Percentiles rank a stretch among this genome's conserved stretches.
Conservation (phyloP, 2,113 vertebrate genomes). For the Acrocephalus arundinaceus region DNA sequence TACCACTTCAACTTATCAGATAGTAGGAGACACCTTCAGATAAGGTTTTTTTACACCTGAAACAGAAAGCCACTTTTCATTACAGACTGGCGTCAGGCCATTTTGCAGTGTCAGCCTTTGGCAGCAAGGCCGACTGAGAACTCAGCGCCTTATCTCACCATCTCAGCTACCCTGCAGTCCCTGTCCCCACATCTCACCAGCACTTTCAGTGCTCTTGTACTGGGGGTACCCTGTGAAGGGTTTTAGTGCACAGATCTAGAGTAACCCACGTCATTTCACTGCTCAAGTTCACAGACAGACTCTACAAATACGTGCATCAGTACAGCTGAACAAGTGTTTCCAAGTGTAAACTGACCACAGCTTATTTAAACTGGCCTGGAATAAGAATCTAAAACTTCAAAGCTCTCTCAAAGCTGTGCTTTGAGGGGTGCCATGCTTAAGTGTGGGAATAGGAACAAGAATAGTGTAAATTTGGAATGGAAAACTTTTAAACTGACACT, state of each 20-base stretch:
- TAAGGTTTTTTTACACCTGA: not conserved
- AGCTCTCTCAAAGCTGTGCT: not conserved
- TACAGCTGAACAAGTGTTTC: not conserved
- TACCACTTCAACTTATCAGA: not conserved
- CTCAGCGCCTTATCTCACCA: not conserved
- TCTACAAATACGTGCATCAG: fast-evolving
- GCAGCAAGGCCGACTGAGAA: not conserved
- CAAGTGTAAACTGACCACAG: not conserved
- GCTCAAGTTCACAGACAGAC: not conserved
- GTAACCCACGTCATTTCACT: fast-evolving
- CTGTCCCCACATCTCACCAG: not conserved
- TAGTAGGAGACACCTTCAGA: not conserved
- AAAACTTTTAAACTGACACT: not conserved
- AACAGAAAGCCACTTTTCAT: not conserved
- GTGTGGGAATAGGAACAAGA: not conserved
- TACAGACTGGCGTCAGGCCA: not conserved
- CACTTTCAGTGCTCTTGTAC: not conserved
- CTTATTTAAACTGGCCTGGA: not conserved
- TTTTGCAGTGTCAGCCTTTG: not conserved
- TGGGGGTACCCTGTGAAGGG: fast-evolving
- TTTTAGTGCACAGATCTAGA: not conserved
- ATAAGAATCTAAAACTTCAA: not conserved
- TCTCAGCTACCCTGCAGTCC: not conserved
- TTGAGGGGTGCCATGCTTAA: not conserved
- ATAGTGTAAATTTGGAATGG: fast-evolving